These are phyloP conservation scores for Catharus fuscescens DNA, from an alignment of 2,113 vertebrate genomes.

Conservation along the genomic window DNA sequence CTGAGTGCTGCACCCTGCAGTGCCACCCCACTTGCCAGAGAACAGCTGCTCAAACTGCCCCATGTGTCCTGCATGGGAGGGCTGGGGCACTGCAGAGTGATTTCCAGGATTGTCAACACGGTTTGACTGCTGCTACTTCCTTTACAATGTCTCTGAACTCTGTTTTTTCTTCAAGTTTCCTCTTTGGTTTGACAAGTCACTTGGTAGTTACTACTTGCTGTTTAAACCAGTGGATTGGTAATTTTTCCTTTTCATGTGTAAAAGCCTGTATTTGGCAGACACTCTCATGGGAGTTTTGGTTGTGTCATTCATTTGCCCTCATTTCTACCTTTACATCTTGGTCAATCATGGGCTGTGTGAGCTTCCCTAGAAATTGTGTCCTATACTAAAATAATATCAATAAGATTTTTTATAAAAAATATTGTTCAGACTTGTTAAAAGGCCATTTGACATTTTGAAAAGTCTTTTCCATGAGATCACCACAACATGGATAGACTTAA, in stretches of 20 bases:
- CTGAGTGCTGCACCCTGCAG: background rate
- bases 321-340: background rate
- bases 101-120: background rate
- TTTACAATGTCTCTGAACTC: background rate
- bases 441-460: background rate
- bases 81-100: background rate
- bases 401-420: background rate
- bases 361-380: background rate
- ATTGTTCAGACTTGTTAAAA: background rate
- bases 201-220: background rate
- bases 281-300: background rate
- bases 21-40: background rate
- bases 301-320: background rate
- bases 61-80: rapidly evolving
- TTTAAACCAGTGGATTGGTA: background rate
- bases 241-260: background rate
- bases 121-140: background rate
- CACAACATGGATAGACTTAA: too few relatives aligned
- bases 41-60: background rate
- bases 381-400: background rate
- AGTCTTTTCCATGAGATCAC: background rate
- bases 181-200: background rate
- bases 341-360: background rate
- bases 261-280: background rate
- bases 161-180: background rate